These are phyloP conservation scores for Atrina japonica DNA, from an alignment of 2,888 invertebrate species.

Conservation along the genomic window DNA sequence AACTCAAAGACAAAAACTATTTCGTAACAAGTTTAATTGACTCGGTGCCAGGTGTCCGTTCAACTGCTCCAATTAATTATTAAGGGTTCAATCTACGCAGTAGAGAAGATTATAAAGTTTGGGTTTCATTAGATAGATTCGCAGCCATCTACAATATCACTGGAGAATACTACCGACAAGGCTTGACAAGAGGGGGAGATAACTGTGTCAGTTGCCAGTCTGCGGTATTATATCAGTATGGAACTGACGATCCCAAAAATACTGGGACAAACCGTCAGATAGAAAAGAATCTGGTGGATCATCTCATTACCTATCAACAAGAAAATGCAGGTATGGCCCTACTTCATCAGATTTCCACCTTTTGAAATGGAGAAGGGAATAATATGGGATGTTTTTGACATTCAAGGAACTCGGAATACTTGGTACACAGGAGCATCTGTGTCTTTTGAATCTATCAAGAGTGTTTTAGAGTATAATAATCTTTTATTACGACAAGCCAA, in stretches of 20 bases:
- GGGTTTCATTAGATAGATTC: neutral
- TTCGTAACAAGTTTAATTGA: neutral
- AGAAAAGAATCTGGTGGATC: neutral
- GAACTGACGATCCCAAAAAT: conserved; percentile 3
- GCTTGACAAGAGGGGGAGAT: conserved; percentile 13
- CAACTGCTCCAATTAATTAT: neutral
- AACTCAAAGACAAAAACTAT: neutral
- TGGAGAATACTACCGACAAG: conserved; percentile 15
- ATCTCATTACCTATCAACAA: neutral
- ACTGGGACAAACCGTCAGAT: neutral
- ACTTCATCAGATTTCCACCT: conserved; percentile 10
- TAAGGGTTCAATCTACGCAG: neutral
- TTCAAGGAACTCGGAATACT: conserved; percentile 30
- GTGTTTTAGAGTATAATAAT: conserved; percentile 33
- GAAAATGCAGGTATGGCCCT: neutral
- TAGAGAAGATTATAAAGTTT: neutral
- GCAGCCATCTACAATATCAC: conserved; percentile 1
- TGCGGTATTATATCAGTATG: conserved; percentile 2
- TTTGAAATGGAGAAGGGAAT: conserved; percentile 5
- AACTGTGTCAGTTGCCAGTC: conserved; percentile 16
- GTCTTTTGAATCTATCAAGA: conserved; percentile 17
- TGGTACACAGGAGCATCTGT: conserved; percentile 28
- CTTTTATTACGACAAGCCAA: neutral
- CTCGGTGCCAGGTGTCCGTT: neutral
- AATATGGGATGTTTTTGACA: conserved; percentile 30